Base-by-base conservation (phyloP, 1,140 invertebrate genomes). In the Pseudachorutes palmiensis region DNA sequence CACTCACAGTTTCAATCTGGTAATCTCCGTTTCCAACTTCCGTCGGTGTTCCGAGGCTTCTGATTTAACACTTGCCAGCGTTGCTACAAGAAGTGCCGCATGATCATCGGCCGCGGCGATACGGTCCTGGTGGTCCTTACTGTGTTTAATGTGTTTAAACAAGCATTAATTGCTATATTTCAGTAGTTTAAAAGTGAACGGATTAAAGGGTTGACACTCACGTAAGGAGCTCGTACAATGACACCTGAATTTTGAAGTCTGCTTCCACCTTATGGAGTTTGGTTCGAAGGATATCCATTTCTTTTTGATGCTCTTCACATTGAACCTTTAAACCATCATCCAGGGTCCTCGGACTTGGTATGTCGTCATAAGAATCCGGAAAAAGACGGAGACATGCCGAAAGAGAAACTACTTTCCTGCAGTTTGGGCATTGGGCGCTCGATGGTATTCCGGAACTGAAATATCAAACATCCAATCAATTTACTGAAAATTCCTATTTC, bases 341-440 rank as follows among this genome's bases (percentile, higher is more conserved):
- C 24, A 22, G 51, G 3, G 51, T 14, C 5, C 3, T 12, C 5
- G 51, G 51, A 55, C 51, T 55, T 12, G 51, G 24, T 14, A 12
- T 45, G 19, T 55, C 51, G 24, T 55, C 51, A 55, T 55, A 55
- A 5, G 51, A 55, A 26, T 55, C 51, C 24, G 51, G 51, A 55
- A 55, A 55, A 14, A 55, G 24, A 19, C 24, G 9, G 12, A 55
- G 5, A 22, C 51, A 55, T 55, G 51, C 5, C 5, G 3, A 3
- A 19, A 5, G 12, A 14, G 12, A 22, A 55, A 55, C 24, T 5
- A 9, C 3, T 5, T 16, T 24, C 24, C 51, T 14, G 51, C 51
- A 55, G 51, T 55, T 55, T 55, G 51, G 51, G 24, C 51, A 55
- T 14, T 5, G 24, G 51, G 3, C 24, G 24, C 51, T 55, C 24